phyloP scores from a whole-genome alignment of 2,113 vertebrate genomes.

The Oophaga pumilio region DNA sequence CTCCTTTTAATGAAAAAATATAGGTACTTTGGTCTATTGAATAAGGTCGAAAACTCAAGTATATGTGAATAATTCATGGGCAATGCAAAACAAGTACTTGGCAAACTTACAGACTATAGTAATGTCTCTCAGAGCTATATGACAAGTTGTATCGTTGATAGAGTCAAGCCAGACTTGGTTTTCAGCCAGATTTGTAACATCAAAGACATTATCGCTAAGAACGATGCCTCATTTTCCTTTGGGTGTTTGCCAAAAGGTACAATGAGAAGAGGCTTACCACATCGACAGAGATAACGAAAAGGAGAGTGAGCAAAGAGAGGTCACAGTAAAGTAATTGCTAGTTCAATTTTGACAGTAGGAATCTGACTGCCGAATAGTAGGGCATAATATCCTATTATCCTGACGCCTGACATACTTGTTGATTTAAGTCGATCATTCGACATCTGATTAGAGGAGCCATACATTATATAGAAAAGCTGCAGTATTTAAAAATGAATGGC shows the following conservation, averaged over 20 bases:
- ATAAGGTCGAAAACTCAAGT: not conserved
- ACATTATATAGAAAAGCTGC: not conserved
- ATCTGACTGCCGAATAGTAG: not conserved
- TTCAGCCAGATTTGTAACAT: slow-evolving; percentile 28
- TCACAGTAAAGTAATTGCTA: not conserved
- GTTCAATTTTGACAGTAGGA: not conserved
- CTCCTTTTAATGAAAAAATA: not conserved
- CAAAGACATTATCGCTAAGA: slow-evolving; percentile 39
- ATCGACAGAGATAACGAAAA: slow-evolving; percentile 7
- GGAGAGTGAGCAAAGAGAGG: not conserved
- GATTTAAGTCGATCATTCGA: not conserved
- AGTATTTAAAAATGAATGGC: not conserved
- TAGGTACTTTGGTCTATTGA: not conserved
- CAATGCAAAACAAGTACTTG: not conserved
- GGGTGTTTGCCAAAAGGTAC: slow-evolving; percentile 29
- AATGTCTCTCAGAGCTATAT: slow-evolving; percentile 5
- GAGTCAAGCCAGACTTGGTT: slow-evolving; percentile 39
- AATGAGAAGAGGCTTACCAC: slow-evolving; percentile 6
- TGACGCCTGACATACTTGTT: not conserved
- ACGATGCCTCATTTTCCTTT: slow-evolving; percentile 37
- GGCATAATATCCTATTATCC: not conserved
- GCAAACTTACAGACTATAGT: not conserved
- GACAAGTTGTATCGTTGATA: slow-evolving; percentile 31
- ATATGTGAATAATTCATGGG: not conserved
- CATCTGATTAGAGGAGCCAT: not conserved